Evolutionary conservation across 2,113 vertebrate species (phyloP).

Genomic region (Macquaria australasica): DNA sequence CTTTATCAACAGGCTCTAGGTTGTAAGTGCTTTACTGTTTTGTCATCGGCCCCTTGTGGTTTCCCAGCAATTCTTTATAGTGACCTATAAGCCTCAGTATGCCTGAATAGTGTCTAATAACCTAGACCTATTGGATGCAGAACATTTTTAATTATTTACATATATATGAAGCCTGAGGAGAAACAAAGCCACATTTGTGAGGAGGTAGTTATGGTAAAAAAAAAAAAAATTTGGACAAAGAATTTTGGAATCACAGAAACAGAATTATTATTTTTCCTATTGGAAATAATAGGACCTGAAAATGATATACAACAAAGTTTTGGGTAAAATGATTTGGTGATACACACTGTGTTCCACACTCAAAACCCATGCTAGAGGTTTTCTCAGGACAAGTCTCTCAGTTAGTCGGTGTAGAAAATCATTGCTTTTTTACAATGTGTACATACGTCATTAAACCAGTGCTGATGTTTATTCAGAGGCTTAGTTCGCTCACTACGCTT

Average conservation of each 20-base stretch:
- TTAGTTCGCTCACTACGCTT: conserved; percentile 78
- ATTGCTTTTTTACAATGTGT: conserved; percentile 87
- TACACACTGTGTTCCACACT: background rate
- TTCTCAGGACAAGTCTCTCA: conserved; percentile 11
- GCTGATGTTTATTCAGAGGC: conserved; percentile 90
- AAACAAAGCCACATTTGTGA: conserved; percentile 89
- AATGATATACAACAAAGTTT: background rate
- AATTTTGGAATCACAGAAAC: background rate
- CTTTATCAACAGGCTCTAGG: conserved; percentile 42
- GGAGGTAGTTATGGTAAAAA: conserved; percentile 62
- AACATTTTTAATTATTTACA: conserved; percentile 67
- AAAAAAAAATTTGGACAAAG: background rate
- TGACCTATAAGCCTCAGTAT: conserved; percentile 37
- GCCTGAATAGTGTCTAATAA: conserved; percentile 88
- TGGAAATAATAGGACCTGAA: background rate
- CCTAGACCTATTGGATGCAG: conserved; percentile 10
- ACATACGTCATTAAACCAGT: conserved; percentile 87
- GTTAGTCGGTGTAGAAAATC: conserved; percentile 79
- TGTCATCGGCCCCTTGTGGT: conserved; percentile 24
- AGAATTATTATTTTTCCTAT: background rate
- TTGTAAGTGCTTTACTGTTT: conserved; percentile 56
- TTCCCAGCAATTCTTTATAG: conserved; percentile 17
- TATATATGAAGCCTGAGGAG: conserved; percentile 71
- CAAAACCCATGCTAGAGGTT: conserved; percentile 11
- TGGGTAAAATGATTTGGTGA: background rate